A percentile compares a stretch with the other conserved stretches of the same genome.
These are phyloP conservation scores for Chionodraco myersi DNA, from an alignment of 2,113 vertebrate species.

Conservation along the genomic window DNA sequence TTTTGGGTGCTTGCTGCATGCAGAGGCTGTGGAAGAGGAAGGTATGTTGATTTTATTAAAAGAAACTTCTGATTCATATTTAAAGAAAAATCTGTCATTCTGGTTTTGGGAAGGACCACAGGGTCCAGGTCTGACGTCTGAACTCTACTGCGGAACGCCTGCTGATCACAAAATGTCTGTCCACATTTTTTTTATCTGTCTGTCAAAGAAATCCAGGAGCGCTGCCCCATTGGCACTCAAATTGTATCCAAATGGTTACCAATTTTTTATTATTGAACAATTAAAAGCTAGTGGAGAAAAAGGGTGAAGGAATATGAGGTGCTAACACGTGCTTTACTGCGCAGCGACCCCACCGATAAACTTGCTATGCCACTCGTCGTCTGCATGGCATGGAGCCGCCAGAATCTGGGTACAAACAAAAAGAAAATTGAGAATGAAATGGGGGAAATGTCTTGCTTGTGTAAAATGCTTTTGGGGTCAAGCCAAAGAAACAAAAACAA, in stretches of 20 bases:
- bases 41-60: slow-evolving; percentile 75
- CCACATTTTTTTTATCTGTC: slow-evolving; percentile 31
- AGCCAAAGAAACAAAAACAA: slow-evolving; percentile 66
- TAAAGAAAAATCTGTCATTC: slow-evolving; percentile 52
- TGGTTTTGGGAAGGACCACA: slow-evolving; percentile 64
- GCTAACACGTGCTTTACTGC: slow-evolving; percentile 71
- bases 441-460: slow-evolving; percentile 46
- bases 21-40: slow-evolving; percentile 83
- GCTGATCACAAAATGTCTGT: slow-evolving; percentile 51
- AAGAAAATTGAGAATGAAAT: slow-evolving; percentile 12
- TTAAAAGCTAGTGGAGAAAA: slow-evolving; percentile 52
- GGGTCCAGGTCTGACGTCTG: slow-evolving; percentile 65
- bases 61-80: slow-evolving; percentile 40
- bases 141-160: slow-evolving; percentile 61
- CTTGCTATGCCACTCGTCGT: slow-evolving; percentile 54
- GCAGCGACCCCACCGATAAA: slow-evolving; percentile 53
- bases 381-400: slow-evolving; percentile 77
- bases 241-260: too few species aligned
- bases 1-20: slow-evolving; percentile 83
- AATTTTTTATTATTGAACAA: not conserved
- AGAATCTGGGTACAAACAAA: slow-evolving; percentile 48
- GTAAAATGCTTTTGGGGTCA: slow-evolving; percentile 69
- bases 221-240: slow-evolving; percentile 48
- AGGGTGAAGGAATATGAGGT: slow-evolving; percentile 80
- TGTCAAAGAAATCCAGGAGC: slow-evolving; percentile 53